A percentile compares a stretch with the other conserved stretches of the same genome.
Evolutionary conservation across 2,888 invertebrate genomes (phyloP).

Genomic region (Tenthredo amoena): DNA sequence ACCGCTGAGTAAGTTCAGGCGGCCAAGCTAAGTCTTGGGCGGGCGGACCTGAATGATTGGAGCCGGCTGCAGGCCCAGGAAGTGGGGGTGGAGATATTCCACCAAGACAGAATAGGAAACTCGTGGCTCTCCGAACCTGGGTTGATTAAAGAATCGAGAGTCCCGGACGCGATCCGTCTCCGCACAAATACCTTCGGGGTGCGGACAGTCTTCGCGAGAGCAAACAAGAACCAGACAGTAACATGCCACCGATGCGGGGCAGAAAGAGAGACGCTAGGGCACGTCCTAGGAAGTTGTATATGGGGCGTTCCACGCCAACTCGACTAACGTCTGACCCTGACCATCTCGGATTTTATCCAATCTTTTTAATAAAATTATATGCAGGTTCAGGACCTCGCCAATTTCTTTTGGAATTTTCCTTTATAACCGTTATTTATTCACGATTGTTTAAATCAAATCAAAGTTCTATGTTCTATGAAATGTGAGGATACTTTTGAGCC

Average conservation of each 20-base stretch:
- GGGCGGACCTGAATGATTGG: neutral
- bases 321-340: no score
- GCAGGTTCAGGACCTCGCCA: no score
- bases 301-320: no score
- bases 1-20: constrained; percentile 61
- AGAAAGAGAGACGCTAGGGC: constrained; percentile 68
- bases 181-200: constrained; percentile 57
- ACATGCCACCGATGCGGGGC: constrained; percentile 64
- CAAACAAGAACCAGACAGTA: neutral
- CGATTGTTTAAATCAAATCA: no score
- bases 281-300: constrained; percentile 64
- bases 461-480: no score
- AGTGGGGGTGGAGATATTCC: constrained; percentile 18
- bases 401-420: no score
- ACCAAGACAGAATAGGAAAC: constrained; percentile 33
- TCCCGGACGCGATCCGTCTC: constrained; percentile 51
- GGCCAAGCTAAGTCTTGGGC: neutral
- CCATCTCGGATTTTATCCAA: no score
- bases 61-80: constrained; percentile 22
- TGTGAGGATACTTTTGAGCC: no score
- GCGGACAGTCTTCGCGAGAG: constrained; percentile 22
- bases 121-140: constrained; percentile 21
- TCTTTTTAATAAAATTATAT: no score
- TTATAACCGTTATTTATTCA: no score
- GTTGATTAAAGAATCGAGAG: constrained; percentile 41